Conservation (phyloP, 2,113 vertebrate species). For the Ursus arctos region DNA sequence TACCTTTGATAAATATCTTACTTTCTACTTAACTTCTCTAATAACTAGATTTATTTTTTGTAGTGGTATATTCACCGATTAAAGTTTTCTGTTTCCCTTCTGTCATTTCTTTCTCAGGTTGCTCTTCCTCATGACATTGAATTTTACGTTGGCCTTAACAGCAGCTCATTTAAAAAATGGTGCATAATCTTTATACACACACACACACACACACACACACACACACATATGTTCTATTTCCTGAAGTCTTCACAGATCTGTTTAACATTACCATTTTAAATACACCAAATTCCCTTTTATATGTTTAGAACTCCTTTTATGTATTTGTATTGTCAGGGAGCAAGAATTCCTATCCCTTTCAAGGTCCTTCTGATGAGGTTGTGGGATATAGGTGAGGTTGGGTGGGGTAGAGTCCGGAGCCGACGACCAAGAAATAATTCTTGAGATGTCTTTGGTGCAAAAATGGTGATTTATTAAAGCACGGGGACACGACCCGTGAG, state of each 20-base stretch:
- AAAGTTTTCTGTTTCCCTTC: not conserved
- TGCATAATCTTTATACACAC: not conserved
- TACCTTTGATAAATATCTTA: not conserved
- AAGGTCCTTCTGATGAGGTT: not conserved
- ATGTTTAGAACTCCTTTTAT: not conserved
- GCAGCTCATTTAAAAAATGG: not conserved
- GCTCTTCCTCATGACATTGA: not conserved
- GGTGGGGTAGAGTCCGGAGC: too few species aligned
- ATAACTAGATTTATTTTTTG: not conserved
- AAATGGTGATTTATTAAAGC: too few species aligned
- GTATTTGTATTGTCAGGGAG: not conserved
- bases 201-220: too few species aligned
- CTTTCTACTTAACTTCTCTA: not conserved
- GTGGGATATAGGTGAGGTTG: too few species aligned
- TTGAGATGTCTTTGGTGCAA: too few species aligned
- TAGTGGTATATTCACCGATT: not conserved
- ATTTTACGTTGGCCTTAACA: not conserved
- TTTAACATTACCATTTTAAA: not conserved
- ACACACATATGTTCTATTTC: not conserved
- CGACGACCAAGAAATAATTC: too few species aligned
- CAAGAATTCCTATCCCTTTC: not conserved
- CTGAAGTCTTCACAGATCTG: not conserved
- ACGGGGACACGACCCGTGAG: too few species aligned
- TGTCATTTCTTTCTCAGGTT: not conserved
- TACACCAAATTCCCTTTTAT: not conserved